These are phyloP conservation scores for Dendrolimus houi DNA, from an alignment of 2,888 invertebrate species.

Conservation along the genomic window DNA sequence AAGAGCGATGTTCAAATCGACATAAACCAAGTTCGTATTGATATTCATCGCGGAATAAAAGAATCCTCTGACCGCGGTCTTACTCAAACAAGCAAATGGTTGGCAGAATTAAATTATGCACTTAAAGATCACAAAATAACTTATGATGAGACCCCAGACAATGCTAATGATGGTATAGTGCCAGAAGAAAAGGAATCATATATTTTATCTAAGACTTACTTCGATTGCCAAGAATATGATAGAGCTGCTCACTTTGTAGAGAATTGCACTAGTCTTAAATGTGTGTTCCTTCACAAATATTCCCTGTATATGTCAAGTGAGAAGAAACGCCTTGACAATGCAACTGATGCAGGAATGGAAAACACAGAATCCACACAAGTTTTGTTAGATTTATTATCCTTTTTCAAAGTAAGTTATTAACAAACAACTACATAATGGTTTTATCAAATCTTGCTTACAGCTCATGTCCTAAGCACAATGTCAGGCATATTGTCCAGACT, in stretches of 20 bases:
- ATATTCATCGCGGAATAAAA: constrained; percentile 54
- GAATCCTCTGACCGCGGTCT: constrained; percentile 90
- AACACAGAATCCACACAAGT: constrained; percentile 62
- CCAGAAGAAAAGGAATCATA: constrained; percentile 83
- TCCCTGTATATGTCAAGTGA: constrained; percentile 92
- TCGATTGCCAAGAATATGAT: constrained; percentile 94
- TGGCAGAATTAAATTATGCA: constrained; percentile 89
- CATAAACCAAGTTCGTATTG: constrained; percentile 57
- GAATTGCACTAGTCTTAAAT: constrained; percentile 81
- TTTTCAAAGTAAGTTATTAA: constrained; percentile 50
- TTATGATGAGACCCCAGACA: constrained; percentile 61
- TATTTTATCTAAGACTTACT: constrained; percentile 89
- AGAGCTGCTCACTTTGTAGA: constrained; percentile 88
- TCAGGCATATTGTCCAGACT: too few species aligned
- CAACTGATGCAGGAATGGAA: constrained; percentile 51
- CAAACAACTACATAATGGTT: too few species aligned
- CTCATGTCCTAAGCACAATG: too few species aligned
- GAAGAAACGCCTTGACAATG: constrained; percentile 90
- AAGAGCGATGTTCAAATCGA: constrained; percentile 62
- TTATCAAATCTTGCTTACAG: too few species aligned
- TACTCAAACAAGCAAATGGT: constrained; percentile 90
- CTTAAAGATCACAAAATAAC: constrained; percentile 79
- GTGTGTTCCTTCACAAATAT: constrained; percentile 90
- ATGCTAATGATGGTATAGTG: constrained; percentile 57
- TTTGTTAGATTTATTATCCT: constrained; percentile 56